phyloP scores from a whole-genome alignment of 2,888 invertebrate species.

The Trachelus stipa region DNA sequence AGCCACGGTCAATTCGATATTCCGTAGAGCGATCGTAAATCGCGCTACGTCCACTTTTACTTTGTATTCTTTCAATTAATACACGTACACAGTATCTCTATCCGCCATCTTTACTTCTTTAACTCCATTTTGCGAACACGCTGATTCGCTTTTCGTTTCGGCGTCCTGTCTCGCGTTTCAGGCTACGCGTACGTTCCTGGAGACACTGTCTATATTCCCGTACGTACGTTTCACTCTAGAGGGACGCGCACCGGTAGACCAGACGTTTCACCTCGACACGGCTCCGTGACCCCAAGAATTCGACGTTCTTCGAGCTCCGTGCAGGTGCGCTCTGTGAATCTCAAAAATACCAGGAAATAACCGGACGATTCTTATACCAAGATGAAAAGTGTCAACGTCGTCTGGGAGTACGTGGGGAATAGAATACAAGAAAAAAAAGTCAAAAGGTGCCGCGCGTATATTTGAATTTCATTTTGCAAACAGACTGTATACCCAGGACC shows the following conservation, averaged over 20 bases:
- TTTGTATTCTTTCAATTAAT: slow-evolving; percentile 52
- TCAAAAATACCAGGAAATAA: background rate
- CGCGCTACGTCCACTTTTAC: slow-evolving; percentile 46
- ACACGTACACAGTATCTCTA: background rate
- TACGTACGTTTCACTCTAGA: background rate
- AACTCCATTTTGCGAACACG: background rate
- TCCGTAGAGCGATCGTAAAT: background rate
- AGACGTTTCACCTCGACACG: background rate
- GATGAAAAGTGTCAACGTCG: background rate
- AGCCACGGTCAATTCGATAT: background rate
- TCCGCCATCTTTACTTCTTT: background rate
- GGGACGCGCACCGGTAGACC: background rate
- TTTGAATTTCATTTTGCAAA: background rate
- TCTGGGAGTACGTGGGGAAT: background rate
- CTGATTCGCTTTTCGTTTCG: background rate
- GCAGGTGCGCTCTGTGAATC: background rate
- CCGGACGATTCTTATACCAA: background rate
- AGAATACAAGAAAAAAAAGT: background rate
- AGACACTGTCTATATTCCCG: background rate
- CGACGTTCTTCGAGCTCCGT: background rate
- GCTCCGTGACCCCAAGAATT: background rate
- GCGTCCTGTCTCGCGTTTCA: background rate
- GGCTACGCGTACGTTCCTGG: background rate
- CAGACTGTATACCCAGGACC: background rate
- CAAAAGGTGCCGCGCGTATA: background rate